Evolutionary conservation across 1,140 invertebrate species (phyloP).

Genomic region (Tribolium castaneum): DNA sequence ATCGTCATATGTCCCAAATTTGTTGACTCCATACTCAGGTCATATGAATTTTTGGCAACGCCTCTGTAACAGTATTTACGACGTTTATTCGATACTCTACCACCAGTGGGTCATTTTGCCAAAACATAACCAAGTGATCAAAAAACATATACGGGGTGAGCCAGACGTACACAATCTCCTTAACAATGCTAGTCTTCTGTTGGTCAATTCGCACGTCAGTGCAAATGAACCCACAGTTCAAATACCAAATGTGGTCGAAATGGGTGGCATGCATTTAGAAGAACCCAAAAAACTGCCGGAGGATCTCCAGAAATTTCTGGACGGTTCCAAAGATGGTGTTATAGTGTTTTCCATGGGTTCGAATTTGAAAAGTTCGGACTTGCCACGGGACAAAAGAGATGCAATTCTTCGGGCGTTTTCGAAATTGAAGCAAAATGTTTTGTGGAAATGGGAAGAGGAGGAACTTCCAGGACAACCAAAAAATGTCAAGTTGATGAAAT

Average conservation of each 20-base stretch:
- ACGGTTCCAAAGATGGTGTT: conserved; percentile 65
- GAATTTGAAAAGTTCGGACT: conserved; percentile 63
- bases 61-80: conserved; percentile 42
- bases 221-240: conserved; percentile 36
- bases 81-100: not conserved
- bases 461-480: conserved; percentile 63
- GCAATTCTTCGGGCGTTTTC: conserved; percentile 65
- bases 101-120: conserved; percentile 6
- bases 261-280: conserved; percentile 50
- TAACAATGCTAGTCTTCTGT: conserved; percentile 49
- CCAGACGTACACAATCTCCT: conserved; percentile 47
- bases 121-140: conserved; percentile 28
- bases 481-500: conserved; percentile 66
- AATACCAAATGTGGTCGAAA: conserved; percentile 41
- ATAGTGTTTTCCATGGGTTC: conserved; percentile 69
- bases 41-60: conserved; percentile 51
- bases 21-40: conserved; percentile 49
- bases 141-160: conserved; percentile 47
- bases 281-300: conserved; percentile 46
- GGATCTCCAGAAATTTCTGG: conserved; percentile 61
- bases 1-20: conserved; percentile 60
- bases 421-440: conserved; percentile 67
- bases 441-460: conserved; percentile 72
- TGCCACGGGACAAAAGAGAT: conserved; percentile 62
- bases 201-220: conserved; percentile 49